A percentile compares a stretch with the other conserved stretches of the same genome.
phyloP scores from a whole-genome alignment of 2,888 invertebrate species.

The Drosophila setosimentum region DNA sequence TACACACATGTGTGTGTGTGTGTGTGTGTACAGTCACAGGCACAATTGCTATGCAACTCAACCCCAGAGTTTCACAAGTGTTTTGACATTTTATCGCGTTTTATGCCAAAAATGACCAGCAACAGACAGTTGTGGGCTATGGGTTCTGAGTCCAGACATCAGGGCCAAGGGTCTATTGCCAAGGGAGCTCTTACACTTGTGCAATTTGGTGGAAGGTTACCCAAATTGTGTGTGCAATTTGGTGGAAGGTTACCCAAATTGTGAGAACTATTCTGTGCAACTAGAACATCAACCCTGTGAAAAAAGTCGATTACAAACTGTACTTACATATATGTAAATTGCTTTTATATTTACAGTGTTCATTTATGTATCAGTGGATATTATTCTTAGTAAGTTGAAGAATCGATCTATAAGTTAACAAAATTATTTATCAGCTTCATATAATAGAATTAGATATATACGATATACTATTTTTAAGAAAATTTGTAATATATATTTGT shows the following conservation, averaged over 20 bases:
- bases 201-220: constrained; percentile 41
- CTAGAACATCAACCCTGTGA: constrained; percentile 54
- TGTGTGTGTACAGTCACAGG: constrained; percentile 32
- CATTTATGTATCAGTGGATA: neutral
- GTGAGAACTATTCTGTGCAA: constrained; percentile 54
- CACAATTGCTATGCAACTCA: constrained; percentile 25
- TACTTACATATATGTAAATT: constrained; percentile 21
- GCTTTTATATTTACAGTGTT: constrained; percentile 5
- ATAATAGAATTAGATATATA: neutral
- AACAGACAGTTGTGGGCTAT: constrained; percentile 15
- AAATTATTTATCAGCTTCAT: neutral
- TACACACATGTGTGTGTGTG: constrained; percentile 34
- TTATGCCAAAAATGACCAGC: constrained; percentile 70
- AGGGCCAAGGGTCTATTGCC: constrained; percentile 57
- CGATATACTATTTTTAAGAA: neutral
- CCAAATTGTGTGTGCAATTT: constrained; percentile 55
- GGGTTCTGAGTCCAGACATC: neutral
- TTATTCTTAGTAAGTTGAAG: neutral
- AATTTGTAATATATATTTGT: neutral
- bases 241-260: constrained; percentile 50
- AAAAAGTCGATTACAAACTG: constrained; percentile 15
- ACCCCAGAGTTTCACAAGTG: constrained; percentile 62
- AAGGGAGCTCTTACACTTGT: constrained; percentile 79
- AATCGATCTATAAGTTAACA: neutral
- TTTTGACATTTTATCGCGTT: constrained; percentile 78